Evolutionary conservation across 2,888 invertebrate species (phyloP).

Genomic region (Phaedon cochleariae): DNA sequence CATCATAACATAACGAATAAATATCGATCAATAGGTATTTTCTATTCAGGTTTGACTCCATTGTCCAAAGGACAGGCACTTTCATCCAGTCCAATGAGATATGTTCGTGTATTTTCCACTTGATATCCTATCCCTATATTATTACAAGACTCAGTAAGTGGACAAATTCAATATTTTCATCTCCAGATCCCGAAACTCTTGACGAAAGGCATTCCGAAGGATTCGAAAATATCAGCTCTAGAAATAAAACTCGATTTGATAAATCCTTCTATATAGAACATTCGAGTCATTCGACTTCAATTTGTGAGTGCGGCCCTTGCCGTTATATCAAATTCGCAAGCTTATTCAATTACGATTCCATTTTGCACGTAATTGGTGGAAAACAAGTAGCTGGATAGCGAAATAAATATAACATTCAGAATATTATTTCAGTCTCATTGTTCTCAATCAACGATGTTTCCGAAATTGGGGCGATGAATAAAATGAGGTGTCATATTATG

Average conservation of each 20-base stretch:
- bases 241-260: background rate
- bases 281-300: slow-evolving; percentile 25
- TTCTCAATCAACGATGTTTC: background rate
- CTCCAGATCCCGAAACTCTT: background rate
- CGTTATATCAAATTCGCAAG: slow-evolving; percentile 24
- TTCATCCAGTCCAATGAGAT: background rate
- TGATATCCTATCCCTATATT: too few relatives aligned
- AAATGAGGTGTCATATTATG: too few relatives aligned
- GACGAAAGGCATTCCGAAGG: background rate
- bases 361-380: slow-evolving; percentile 20
- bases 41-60: slow-evolving; percentile 3
- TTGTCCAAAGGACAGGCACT: background rate
- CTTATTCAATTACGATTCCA: slow-evolving; percentile 23
- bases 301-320: slow-evolving; percentile 21
- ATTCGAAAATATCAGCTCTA: background rate
- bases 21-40: too few relatives aligned
- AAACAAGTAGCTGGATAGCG: slow-evolving; percentile 7
- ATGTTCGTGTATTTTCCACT: background rate
- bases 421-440: background rate
- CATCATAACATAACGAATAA: too few relatives aligned
- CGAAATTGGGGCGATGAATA: too few relatives aligned
- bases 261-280: background rate
- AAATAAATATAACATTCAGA: background rate
- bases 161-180: background rate
- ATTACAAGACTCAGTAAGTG: background rate